Conservation (phyloP, 2,888 invertebrate species). For the Lasioglossum pauxillum region DNA sequence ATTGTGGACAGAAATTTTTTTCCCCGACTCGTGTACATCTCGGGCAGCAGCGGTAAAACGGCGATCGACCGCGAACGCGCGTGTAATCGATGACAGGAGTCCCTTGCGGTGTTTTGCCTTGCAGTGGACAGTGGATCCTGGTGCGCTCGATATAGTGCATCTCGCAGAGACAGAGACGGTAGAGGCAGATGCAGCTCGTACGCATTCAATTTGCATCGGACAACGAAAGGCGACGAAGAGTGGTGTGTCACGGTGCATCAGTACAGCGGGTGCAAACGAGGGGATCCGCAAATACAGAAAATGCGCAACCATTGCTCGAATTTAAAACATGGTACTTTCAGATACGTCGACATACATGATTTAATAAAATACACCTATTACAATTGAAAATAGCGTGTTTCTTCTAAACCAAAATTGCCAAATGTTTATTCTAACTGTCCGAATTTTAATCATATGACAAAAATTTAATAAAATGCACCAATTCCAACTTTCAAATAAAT, state of each 20-base stretch:
- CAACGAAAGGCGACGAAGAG: constrained; percentile 71
- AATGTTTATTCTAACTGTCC: not conserved
- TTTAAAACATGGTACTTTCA: not conserved
- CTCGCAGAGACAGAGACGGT: not conserved
- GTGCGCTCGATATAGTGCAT: not conserved
- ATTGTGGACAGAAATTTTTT: constrained; percentile 13
- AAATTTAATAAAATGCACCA: not conserved
- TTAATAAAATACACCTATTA: not conserved
- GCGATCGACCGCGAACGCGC: constrained; percentile 62
- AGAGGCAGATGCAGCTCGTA: not conserved
- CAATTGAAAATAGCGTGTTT: not conserved
- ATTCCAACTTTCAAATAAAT: not conserved
- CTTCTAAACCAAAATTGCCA: not conserved
- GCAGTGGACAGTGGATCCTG: constrained; percentile 24
- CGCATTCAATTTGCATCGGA: constrained; percentile 75
- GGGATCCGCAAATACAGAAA: constrained; percentile 55
- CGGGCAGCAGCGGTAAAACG: constrained; percentile 37
- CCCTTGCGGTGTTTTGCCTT: constrained; percentile 50
- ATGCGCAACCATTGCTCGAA: not conserved
- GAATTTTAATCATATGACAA: not conserved
- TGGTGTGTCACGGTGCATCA: not conserved
- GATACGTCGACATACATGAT: not conserved
- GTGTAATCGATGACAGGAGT: constrained; percentile 66
- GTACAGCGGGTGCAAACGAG: constrained; percentile 57
- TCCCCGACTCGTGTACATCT: not conserved